phyloP scores from a whole-genome alignment of 2,113 vertebrate genomes.

The Sciurus niger region DNA sequence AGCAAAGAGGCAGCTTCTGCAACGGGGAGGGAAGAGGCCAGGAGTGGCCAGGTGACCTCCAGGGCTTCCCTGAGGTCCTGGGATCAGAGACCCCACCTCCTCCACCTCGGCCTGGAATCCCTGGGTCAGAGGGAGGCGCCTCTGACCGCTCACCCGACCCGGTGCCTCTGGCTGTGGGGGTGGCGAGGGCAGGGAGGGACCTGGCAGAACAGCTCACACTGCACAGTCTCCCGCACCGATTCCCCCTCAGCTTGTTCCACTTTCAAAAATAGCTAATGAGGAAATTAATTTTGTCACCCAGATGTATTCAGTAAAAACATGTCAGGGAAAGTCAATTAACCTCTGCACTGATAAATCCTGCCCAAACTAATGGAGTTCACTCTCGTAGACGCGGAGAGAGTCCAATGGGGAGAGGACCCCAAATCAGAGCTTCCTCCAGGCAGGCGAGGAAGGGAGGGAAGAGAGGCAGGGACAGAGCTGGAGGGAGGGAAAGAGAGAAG shows the following conservation, averaged over 20 bases:
- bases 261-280: conserved; percentile 90
- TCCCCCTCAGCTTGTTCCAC: conserved; percentile 83
- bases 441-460: neutral
- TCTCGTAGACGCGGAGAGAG: conserved; percentile 59
- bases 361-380: conserved; percentile 81
- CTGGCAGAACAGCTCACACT: conserved; percentile 10
- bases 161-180: neutral
- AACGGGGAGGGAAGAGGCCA: accelerated
- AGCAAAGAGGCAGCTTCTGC: neutral
- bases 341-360: conserved; percentile 82
- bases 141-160: neutral
- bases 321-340: conserved; percentile 89
- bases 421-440: neutral
- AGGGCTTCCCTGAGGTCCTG: too few relatives aligned
- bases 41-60: neutral
- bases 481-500: accelerated
- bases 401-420: neutral
- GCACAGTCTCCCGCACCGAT: conserved; percentile 72
- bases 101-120: neutral
- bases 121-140: neutral
- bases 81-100: neutral
- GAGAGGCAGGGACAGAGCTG: accelerated
- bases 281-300: conserved; percentile 90
- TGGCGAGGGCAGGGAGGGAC: neutral
- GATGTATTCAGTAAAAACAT: conserved; percentile 87